Percentiles rank a stretch among this genome's conserved stretches.
phyloP scores from a whole-genome alignment of 2,113 vertebrate species.

The Notothenia coriiceps region DNA sequence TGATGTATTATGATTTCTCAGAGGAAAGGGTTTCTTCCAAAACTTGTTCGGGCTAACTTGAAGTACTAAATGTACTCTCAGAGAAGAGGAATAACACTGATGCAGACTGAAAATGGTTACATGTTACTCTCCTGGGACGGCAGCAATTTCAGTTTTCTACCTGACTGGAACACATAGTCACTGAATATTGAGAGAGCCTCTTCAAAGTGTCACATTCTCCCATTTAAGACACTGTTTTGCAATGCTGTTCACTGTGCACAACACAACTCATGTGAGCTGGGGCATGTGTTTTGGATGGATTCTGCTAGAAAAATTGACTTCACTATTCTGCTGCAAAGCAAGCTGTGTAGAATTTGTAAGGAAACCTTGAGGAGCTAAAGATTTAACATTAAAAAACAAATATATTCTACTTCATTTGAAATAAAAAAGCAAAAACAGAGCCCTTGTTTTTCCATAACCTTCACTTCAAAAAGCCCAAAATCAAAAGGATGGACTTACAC shows the following conservation, averaged over 20 bases:
- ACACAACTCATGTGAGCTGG: background rate
- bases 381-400: conserved; percentile 26
- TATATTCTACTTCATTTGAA: conserved; percentile 20
- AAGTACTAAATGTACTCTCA: background rate
- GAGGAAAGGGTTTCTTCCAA: conserved; percentile 14
- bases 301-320: background rate
- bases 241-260: conserved; percentile 11
- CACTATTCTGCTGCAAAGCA: background rate
- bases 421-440: background rate
- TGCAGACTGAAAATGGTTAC: conserved; percentile 12
- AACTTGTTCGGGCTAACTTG: background rate
- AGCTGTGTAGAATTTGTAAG: background rate
- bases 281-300: conserved; percentile 13
- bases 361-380: background rate
- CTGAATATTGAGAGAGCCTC: conserved; percentile 32
- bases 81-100: conserved; percentile 11
- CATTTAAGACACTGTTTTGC: conserved; percentile 5
- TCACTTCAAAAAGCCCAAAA: conserved; percentile 13
- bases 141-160: conserved; percentile 40
- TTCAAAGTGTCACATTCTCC: conserved; percentile 19
- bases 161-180: conserved; percentile 19
- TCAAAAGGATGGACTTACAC: conserved; percentile 30
- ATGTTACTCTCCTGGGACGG: conserved; percentile 33
- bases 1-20: background rate
- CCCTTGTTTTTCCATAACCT: background rate